Evolutionary conservation across 2,113 vertebrate genomes (phyloP).

Genomic region (Equus przewalskii): DNA sequence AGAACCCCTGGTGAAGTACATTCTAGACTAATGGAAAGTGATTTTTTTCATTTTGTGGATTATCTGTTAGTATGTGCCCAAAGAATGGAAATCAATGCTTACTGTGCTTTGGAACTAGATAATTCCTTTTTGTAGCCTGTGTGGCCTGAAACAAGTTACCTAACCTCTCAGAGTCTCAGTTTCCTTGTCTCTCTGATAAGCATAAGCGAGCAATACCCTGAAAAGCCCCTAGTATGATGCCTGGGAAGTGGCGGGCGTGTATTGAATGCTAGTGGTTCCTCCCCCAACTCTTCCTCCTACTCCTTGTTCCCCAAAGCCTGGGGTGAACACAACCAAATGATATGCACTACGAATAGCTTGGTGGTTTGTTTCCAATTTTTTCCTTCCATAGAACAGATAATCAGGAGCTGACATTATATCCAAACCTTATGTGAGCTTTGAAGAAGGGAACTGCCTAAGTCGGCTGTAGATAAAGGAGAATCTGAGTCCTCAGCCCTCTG

Average conservation of each 20-base stretch:
- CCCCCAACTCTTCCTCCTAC: too few species aligned
- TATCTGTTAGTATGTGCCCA: background rate
- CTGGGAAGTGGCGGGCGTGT: background rate
- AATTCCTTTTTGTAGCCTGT: background rate
- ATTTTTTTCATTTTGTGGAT: background rate
- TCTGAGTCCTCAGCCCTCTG: background rate
- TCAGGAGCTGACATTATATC: constrained; percentile 45
- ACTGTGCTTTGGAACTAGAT: background rate
- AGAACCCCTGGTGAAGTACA: constrained; percentile 2
- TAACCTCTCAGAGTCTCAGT: background rate
- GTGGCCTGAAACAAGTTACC: background rate
- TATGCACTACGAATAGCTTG: constrained; percentile 11
- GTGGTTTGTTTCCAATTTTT: constrained; percentile 49
- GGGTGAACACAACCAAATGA: constrained; percentile 13
- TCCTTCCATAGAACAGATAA: constrained; percentile 50
- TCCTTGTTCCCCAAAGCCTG: background rate
- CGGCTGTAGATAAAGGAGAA: constrained; percentile 10
- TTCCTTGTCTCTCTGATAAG: background rate
- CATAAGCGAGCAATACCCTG: background rate
- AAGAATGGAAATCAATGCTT: background rate
- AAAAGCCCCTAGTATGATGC: background rate
- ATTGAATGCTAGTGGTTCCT: background rate
- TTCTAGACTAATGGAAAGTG: background rate
- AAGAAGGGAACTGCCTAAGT: background rate
- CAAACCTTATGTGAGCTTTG: background rate